Evolutionary conservation across 2,888 invertebrate species (phyloP).

Genomic region (Agrotis clavis): DNA sequence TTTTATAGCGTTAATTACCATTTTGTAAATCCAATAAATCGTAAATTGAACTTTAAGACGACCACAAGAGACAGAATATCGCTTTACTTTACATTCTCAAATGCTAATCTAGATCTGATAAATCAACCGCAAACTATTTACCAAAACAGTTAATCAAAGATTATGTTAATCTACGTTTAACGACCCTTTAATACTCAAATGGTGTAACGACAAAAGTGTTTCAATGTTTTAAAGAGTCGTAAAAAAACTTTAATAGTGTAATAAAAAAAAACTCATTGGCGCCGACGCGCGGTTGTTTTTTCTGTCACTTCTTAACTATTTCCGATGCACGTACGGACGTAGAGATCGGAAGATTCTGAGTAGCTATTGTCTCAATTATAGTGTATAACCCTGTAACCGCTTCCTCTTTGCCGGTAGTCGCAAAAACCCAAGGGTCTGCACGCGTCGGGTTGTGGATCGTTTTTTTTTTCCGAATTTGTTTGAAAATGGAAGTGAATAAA

Average conservation of each 20-base stretch:
- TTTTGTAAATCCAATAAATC: neutral
- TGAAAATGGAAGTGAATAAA: slow-evolving; percentile 25
- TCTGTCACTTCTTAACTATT: slow-evolving; percentile 72
- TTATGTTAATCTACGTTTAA: slow-evolving; percentile 54
- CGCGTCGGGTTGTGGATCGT: slow-evolving; percentile 57
- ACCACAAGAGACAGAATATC: slow-evolving; percentile 3
- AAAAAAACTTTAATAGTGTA: slow-evolving; percentile 50
- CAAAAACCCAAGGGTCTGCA: slow-evolving; percentile 73
- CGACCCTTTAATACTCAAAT: slow-evolving; percentile 29
- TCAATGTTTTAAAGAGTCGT: slow-evolving; percentile 59
- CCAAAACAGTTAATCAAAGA: slow-evolving; percentile 38
- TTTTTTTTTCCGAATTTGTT: slow-evolving; percentile 61
- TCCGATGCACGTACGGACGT: slow-evolving; percentile 74
- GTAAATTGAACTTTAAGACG: neutral
- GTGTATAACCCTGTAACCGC: slow-evolving; percentile 68
- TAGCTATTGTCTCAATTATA: slow-evolving; percentile 84
- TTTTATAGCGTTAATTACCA: slow-evolving; percentile 27
- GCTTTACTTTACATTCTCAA: neutral
- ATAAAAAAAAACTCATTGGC: slow-evolving; percentile 55
- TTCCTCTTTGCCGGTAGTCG: slow-evolving; percentile 84
- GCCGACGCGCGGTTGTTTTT: slow-evolving; percentile 39
- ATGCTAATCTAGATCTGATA: slow-evolving; percentile 28
- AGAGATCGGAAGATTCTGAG: slow-evolving; percentile 34
- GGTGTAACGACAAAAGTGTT: slow-evolving; percentile 49
- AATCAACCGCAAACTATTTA: slow-evolving; percentile 31